Evolutionary conservation across 2,888 invertebrate genomes (phyloP).

Genomic region (Sepioteuthis lessoniana): DNA sequence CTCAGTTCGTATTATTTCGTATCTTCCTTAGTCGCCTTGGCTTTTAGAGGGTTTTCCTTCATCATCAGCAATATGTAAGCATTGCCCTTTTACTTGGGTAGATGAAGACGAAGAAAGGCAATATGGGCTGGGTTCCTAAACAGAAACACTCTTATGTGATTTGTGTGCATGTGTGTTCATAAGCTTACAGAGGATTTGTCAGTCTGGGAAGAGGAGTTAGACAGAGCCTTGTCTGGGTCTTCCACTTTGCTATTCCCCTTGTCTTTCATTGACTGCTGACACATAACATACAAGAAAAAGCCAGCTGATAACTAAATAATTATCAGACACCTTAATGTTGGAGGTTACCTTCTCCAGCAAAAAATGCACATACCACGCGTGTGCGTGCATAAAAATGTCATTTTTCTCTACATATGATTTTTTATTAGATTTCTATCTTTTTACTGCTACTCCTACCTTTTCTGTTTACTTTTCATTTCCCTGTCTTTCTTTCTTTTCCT

Average conservation of each 20-base stretch:
- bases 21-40: neutral
- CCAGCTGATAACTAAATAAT: neutral
- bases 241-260: neutral
- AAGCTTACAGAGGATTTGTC: neutral
- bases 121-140: neutral
- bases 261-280: slow-evolving; percentile 21
- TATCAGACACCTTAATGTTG: neutral
- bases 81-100: neutral
- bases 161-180: neutral
- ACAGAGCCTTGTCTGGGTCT: neutral
- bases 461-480: neutral
- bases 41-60: neutral
- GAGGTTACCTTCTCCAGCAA: neutral
- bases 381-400: neutral
- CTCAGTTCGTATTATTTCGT: neutral
- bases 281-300: neutral
- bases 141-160: neutral
- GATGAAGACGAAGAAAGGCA: neutral
- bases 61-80: neutral
- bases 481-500: neutral
- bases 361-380: neutral
- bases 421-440: no score
- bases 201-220: neutral
- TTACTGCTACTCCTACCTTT: neutral
- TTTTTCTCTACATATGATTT: neutral